Base-by-base conservation (phyloP, 23 tunicate species). In the Halocynthia aurantium region DNA sequence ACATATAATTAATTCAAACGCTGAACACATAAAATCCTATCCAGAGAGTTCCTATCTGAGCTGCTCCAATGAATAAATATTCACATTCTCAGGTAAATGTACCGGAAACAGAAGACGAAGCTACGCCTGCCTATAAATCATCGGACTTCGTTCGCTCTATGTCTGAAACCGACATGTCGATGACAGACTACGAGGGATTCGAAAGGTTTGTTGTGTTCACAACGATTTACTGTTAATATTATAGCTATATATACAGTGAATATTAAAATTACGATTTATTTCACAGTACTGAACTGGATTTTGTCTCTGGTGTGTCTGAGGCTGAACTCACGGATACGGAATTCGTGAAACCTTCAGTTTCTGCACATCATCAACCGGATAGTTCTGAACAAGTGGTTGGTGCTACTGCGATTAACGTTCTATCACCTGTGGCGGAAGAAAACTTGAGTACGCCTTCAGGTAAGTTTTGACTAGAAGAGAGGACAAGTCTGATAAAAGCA, bases 131-230 rank as follows among this genome's bases (percentile, higher is more conserved):
- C 0, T 20, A 53, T 53, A 74, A 74, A 54, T 11, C 15, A n/a
- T 49, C 62, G 0, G 64, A 21, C 20, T 22, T 74, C 17, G 55
- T 64, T 56, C 78, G 78, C 15, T 20, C 78, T 56, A 51, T 74
- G 31, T 92, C 98, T 49, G 90, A 85, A 81, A 91, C 97, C 52
- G 98, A 92, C 63, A 52, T 92, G 10, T 92, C 98, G 7, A 86
- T 86, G 88, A 92, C 98, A 7, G 92, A 86, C 54, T 86, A 84
- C 61, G 98, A 92, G 13, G 98, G 98, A 75, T 92, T 86, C 69
- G 98, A 82, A 83, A 86, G 91, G 91, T 84, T 52, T 19, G 11
- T 70, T 9, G 10, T 19, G 20, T 67, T 31, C 44, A 31, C 44
- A 31, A 31, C 44, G 44, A 31, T 31, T 31, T 31, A 31, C 44